These are phyloP conservation scores for Enteromius mattozi DNA, from an alignment of 2,797 vertebrate species.

Conservation along the genomic window DNA sequence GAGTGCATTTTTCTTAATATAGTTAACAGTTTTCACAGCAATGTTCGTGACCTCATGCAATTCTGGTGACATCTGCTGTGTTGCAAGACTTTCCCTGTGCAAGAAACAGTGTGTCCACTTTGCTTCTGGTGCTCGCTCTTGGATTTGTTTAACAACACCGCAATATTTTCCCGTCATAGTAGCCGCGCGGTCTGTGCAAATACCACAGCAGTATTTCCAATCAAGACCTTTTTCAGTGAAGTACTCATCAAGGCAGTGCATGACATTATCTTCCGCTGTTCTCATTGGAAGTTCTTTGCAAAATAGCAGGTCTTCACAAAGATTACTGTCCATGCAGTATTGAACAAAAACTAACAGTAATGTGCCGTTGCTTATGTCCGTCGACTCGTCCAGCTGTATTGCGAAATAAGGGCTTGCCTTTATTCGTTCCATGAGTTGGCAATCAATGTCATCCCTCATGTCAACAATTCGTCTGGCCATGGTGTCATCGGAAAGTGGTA, in stretches of 20 bases:
- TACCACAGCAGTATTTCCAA: background rate
- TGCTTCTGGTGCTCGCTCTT: slow-evolving; percentile 12
- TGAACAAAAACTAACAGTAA: slow-evolving; percentile 45
- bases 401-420: slow-evolving; percentile 23
- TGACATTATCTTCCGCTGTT: slow-evolving; percentile 25
- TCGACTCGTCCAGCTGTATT: slow-evolving; percentile 2
- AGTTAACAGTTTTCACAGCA: slow-evolving; percentile 27
- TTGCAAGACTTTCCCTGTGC: slow-evolving; percentile 15
- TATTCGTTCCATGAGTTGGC: background rate
- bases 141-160: slow-evolving; percentile 31
- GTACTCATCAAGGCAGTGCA: slow-evolving; percentile 7
- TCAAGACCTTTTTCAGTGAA: slow-evolving; percentile 2
- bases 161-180: background rate
- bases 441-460: background rate
- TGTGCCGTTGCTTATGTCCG: slow-evolving; percentile 5
- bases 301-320: slow-evolving; percentile 43
- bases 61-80: slow-evolving; percentile 35
- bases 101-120: slow-evolving; percentile 30
- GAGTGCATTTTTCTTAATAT: slow-evolving; percentile 16
- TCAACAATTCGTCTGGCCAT: background rate
- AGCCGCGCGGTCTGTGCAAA: background rate
- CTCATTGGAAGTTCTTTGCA: slow-evolving; percentile 15
- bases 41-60: slow-evolving; percentile 25
- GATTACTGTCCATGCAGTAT: slow-evolving; percentile 14
- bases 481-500: slow-evolving; percentile 11